A percentile compares a stretch with the other conserved stretches of the same genome.
phyloP scores from a whole-genome alignment of 2,113 vertebrate species.

The Mus pahari region DNA sequence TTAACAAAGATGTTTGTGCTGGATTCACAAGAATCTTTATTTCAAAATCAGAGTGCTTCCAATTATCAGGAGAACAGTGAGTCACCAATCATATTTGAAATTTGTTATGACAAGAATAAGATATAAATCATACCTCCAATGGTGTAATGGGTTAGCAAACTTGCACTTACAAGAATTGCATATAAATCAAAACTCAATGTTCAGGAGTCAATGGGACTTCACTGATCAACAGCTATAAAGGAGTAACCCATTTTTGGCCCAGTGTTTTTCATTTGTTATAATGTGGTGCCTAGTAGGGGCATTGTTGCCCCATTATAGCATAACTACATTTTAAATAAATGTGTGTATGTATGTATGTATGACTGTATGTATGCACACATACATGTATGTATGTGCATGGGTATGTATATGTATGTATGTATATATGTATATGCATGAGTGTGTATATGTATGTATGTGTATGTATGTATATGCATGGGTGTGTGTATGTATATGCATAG shows the following conservation, averaged over 20 bases:
- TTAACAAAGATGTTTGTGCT: not conserved
- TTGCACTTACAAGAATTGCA: not conserved
- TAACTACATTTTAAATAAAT: not conserved
- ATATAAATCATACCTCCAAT: not conserved
- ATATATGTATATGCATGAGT: too few relatives aligned
- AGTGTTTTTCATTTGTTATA: not conserved
- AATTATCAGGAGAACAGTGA: not conserved
- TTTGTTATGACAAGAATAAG: not conserved
- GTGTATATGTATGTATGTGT: too few relatives aligned
- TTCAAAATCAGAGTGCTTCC: not conserved
- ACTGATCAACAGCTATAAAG: not conserved
- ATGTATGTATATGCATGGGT: not conserved
- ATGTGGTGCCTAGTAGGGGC: not conserved
- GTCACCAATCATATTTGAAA: not conserved
- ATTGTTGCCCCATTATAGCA: not conserved
- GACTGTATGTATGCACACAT: too few relatives aligned
- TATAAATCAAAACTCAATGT: not conserved
- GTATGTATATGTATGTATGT: too few relatives aligned
- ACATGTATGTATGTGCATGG: too few relatives aligned
- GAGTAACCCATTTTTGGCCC: not conserved
- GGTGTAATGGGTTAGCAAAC: not conserved
- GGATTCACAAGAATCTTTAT: not conserved
- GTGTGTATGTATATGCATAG: too few relatives aligned
- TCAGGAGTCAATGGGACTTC: not conserved
- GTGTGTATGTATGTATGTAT: not conserved